Conservation (phyloP, 2,797 vertebrate genomes). For the Acestrorhynchus altus region DNA sequence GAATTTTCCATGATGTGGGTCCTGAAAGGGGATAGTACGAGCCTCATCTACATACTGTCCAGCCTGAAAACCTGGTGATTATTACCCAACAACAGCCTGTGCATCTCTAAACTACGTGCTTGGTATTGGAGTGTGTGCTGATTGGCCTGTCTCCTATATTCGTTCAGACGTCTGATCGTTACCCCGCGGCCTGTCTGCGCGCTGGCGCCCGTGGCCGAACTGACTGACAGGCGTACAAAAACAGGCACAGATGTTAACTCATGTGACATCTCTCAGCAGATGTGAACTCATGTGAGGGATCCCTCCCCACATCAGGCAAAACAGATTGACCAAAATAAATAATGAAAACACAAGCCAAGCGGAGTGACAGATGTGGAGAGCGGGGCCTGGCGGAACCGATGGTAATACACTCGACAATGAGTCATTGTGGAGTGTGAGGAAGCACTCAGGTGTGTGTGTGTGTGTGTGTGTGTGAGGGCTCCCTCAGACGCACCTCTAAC, state of each 20-base stretch:
- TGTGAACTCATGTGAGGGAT: slow-evolving; percentile 76
- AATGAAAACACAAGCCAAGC: slow-evolving; percentile 74
- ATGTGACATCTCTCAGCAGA: slow-evolving; percentile 78
- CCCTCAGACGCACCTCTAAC: slow-evolving; percentile 44
- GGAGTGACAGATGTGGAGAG: slow-evolving; percentile 79
- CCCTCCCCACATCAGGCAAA: slow-evolving; percentile 78
- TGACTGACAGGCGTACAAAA: slow-evolving; percentile 77
- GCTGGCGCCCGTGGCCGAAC: slow-evolving; percentile 23
- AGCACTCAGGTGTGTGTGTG: slow-evolving; percentile 62
- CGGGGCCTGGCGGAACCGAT: slow-evolving; percentile 73
- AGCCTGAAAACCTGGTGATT: too few species aligned
- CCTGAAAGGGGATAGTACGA: too few species aligned
- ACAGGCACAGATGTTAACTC: slow-evolving; percentile 78
- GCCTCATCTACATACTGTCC: too few species aligned
- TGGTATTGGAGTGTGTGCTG: slow-evolving; percentile 54
- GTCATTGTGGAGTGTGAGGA: slow-evolving; percentile 52
- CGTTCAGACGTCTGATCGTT: slow-evolving; percentile 25
- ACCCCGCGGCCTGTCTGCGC: slow-evolving; percentile 21
- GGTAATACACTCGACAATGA: slow-evolving; percentile 61
- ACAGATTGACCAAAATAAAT: slow-evolving; percentile 85
- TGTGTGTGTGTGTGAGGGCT: slow-evolving; percentile 29
- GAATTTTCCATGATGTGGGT: too few species aligned
- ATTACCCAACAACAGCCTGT: too few species aligned
- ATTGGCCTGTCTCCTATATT: not conserved
- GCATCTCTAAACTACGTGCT: slow-evolving; percentile 27